Conservation (phyloP, 2,113 vertebrate species). For the Andinoacara biseriatus region DNA sequence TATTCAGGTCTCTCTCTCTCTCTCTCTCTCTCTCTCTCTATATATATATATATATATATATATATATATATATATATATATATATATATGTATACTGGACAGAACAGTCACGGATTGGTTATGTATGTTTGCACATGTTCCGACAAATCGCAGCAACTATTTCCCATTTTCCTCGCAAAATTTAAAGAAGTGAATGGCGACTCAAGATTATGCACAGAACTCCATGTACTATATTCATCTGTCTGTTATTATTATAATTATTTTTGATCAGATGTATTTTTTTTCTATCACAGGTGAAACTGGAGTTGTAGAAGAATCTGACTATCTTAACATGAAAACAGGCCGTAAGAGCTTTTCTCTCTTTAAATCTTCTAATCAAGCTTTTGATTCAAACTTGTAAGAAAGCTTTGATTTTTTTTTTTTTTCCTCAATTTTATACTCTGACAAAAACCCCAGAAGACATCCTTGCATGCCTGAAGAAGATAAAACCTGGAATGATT, state of each 20-base stretch:
- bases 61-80: too few relatives aligned
- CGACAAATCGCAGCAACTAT: background rate
- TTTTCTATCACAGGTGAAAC: conserved; percentile 74
- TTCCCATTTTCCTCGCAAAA: background rate
- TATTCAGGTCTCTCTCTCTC: background rate
- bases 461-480: conserved; percentile 78
- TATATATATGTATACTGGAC: too few relatives aligned
- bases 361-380: background rate
- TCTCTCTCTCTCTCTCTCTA: too few relatives aligned
- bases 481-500: conserved; percentile 73
- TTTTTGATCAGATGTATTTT: background rate
- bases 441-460: conserved; percentile 59
- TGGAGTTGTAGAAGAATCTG: conserved; percentile 65
- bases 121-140: too few relatives aligned
- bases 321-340: conserved; percentile 76
- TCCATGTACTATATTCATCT: background rate
- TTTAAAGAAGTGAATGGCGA: background rate
- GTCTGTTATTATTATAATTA: background rate
- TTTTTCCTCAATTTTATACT: background rate
- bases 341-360: conserved; percentile 74
- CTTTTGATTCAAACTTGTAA: conserved; percentile 1
- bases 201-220: background rate
- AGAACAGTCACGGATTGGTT: background rate
- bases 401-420: background rate
- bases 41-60: too few relatives aligned